Conservation (phyloP, 2,797 vertebrate genomes). For the Pangasius djambal region DNA sequence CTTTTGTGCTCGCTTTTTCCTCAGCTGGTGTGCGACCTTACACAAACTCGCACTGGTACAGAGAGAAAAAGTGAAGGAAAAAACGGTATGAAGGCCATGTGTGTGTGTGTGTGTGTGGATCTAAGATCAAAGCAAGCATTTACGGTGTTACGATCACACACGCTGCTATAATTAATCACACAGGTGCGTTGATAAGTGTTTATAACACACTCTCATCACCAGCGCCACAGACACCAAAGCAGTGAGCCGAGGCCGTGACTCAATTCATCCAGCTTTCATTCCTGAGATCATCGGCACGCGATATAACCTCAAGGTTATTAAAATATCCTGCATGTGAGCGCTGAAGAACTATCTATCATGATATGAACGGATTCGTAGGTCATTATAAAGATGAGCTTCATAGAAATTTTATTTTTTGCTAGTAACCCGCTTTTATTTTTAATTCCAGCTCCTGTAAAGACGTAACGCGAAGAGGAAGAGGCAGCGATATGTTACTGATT, state of each 20-base stretch:
- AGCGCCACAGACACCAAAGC: too few relatives aligned
- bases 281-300: too few relatives aligned
- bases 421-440: not conserved
- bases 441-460: not conserved
- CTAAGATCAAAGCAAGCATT: not conserved
- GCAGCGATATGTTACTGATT: slow-evolving; percentile 23
- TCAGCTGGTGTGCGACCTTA: not conserved
- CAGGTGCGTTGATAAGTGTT: not conserved
- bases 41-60: not conserved
- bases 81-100: not conserved
- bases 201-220: too few relatives aligned
- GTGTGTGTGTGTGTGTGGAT: not conserved
- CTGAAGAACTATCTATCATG: too few relatives aligned
- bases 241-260: too few relatives aligned
- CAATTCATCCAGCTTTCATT: too few relatives aligned
- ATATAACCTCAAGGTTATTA: too few relatives aligned
- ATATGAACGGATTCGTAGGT: too few relatives aligned
- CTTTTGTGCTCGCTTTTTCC: not conserved
- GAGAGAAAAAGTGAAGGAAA: not conserved
- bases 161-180: not conserved
- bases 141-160: too few relatives aligned
- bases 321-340: too few relatives aligned
- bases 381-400: not conserved
- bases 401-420: not conserved
- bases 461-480: not conserved